Base-by-base conservation (phyloP, 1,140 invertebrate species). In the Olivierus martensii region DNA sequence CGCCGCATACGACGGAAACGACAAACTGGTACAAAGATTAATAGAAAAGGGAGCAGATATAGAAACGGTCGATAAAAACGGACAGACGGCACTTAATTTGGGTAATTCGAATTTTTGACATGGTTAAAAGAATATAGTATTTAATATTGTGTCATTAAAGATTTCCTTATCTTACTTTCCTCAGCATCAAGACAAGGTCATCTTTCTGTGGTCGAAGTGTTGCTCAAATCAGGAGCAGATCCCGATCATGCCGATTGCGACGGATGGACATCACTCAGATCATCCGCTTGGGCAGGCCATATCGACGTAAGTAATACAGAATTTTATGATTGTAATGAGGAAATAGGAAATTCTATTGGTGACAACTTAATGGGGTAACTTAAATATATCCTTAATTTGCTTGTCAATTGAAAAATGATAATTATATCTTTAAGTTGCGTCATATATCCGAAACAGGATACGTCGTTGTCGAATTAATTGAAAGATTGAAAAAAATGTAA, bases 231-330 rank as follows among this genome's bases (percentile, higher is more conserved):
- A 22, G 62, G 63, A 35, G 69, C 68, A 18, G 63, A 71, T 51
- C 54, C 56, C 28, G 67, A 72, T 49, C 66, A 69, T 55, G 63
- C 67, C 19, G 71, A 72, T 58, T 61, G 63, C 53, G 71, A 71
- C 46, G 67, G 73, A 0, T 75, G 72, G 72, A 74, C 72, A 14
- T 68, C 73, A 1, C 59, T 75, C 21, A 53, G 73, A 44, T 73
- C 73, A 10, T 86, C 87, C 19, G 87, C 88, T 35, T 92, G 88
- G 88, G 87, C 86, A 53, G 89, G 90, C n/a, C 89, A 94, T 64
- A 86, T 71, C 19, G 71, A 84, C 76, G 84, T 57, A 48, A 37
- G 34, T 22, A 21, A 19, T 49, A 14, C 22, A 2, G 11, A 52
- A n/a, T n/a, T 49, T 28, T 28, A 28, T 28, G 28, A 28, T 28